Conservation (phyloP, 2,113 vertebrate species). For the Paratilapia polleni region DNA sequence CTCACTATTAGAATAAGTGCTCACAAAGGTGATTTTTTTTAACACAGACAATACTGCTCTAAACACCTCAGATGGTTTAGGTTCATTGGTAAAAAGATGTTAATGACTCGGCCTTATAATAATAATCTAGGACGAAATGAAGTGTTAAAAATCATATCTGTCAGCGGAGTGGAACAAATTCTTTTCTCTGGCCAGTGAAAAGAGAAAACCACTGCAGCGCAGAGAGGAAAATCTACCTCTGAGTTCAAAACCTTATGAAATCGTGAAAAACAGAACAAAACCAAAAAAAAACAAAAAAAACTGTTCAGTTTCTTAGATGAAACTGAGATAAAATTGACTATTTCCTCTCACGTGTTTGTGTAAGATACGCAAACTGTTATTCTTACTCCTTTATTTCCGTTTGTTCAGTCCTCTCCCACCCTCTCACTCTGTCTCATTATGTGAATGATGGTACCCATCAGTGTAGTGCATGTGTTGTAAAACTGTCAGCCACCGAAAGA, state of each 20-base stretch:
- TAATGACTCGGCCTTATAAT: conserved; percentile 30
- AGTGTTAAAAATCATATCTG: conserved; percentile 52
- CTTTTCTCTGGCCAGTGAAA: conserved; percentile 67
- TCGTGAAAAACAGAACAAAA: conserved; percentile 18
- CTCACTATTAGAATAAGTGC: not conserved
- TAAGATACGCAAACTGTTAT: conserved; percentile 5
- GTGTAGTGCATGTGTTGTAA: conserved; percentile 86
- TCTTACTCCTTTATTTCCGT: conserved; percentile 41
- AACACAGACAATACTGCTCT: not conserved
- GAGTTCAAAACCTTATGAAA: conserved; percentile 44
- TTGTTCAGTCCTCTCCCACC: conserved; percentile 41
- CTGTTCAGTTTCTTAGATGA: conserved; percentile 31
- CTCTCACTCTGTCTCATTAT: conserved; percentile 63
- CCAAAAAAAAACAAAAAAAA: too few relatives aligned
- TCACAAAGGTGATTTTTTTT: not conserved
- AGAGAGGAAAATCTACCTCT: conserved; percentile 48
- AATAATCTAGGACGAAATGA: conserved; percentile 44
- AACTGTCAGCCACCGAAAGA: conserved; percentile 84
- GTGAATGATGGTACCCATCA: conserved; percentile 83
- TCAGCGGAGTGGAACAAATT: conserved; percentile 75
- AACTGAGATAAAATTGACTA: conserved; percentile 20
- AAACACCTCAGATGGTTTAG: not conserved
- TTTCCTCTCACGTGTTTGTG: conserved; percentile 49
- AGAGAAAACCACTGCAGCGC: conserved; percentile 34
- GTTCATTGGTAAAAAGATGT: conserved; percentile 10